These are phyloP conservation scores for Cordilura impudica DNA, from an alignment of 2,888 invertebrate species.

Conservation along the genomic window DNA sequence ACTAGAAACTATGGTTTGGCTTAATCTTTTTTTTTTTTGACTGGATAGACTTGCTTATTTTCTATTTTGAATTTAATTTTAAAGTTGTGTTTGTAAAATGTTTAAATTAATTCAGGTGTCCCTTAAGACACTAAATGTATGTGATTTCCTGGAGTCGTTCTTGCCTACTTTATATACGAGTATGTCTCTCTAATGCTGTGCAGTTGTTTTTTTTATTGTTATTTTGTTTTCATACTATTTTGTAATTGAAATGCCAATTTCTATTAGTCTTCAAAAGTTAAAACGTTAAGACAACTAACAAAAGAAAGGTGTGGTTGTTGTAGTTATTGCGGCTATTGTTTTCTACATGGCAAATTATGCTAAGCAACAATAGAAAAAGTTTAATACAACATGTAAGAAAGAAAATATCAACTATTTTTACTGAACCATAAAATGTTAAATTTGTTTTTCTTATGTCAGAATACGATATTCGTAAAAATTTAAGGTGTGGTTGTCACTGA, in stretches of 20 bases:
- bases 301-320: conserved; percentile 56
- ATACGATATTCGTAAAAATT: conserved; percentile 4
- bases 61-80: too few species aligned
- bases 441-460: conserved; percentile 25
- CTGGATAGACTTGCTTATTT: too few species aligned
- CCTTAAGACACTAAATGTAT: too few species aligned
- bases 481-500: conserved; percentile 58
- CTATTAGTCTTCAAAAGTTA: conserved; percentile 40
- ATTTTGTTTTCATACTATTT: background rate
- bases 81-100: too few species aligned
- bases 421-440: conserved; percentile 50
- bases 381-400: conserved; percentile 17
- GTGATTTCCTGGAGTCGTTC: too few species aligned
- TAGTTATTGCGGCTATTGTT: background rate
- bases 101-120: too few species aligned
- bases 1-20: too few species aligned
- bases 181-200: conserved; percentile 3
- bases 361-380: conserved; percentile 7
- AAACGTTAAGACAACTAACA: conserved; percentile 34
- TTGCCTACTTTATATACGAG: background rate
- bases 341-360: background rate
- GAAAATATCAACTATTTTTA: conserved; percentile 41
- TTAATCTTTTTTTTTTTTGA: too few species aligned
- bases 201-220: background rate
- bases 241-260: conserved; percentile 56